phyloP scores from a whole-genome alignment of 2,113 vertebrate genomes.

The Xerus inauris region DNA sequence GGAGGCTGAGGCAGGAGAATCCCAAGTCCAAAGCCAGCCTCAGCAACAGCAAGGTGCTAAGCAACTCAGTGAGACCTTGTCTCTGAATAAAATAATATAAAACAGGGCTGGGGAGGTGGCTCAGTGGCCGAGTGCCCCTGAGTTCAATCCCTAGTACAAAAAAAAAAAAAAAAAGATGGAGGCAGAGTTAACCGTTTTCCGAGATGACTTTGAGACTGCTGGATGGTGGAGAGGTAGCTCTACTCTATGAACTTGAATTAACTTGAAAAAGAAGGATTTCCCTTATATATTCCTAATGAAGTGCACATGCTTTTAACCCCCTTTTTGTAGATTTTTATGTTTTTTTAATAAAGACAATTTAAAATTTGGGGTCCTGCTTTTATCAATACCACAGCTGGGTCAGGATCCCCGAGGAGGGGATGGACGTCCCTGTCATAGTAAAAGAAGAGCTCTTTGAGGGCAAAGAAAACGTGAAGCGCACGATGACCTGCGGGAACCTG shows the following conservation, averaged over 20 bases:
- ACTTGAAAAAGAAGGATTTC: slow-evolving; percentile 49
- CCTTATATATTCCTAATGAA: not conserved
- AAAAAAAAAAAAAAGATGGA: slow-evolving; percentile 75
- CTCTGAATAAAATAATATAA: no score
- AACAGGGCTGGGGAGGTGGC: no score
- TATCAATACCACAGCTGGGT: not conserved
- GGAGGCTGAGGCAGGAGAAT: no score
- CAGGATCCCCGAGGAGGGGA: fast-evolving
- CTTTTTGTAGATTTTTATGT: not conserved
- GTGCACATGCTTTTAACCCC: not conserved
- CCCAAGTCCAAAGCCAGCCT: no score
- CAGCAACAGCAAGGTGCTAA: no score
- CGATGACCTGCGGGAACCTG: not conserved
- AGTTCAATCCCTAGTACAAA: no score
- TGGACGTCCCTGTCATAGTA: fast-evolving
- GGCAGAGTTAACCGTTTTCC: slow-evolving; percentile 4
- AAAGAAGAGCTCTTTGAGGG: not conserved
- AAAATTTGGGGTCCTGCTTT: not conserved
- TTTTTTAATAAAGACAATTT: slow-evolving; percentile 3
- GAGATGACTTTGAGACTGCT: slow-evolving; percentile 21
- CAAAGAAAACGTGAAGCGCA: not conserved
- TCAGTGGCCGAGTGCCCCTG: no score
- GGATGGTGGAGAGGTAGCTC: not conserved
- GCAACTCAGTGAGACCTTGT: no score
- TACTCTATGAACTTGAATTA: not conserved